phyloP scores from a whole-genome alignment of 1,140 invertebrate species.

The Branchinecta lindahli region DNA sequence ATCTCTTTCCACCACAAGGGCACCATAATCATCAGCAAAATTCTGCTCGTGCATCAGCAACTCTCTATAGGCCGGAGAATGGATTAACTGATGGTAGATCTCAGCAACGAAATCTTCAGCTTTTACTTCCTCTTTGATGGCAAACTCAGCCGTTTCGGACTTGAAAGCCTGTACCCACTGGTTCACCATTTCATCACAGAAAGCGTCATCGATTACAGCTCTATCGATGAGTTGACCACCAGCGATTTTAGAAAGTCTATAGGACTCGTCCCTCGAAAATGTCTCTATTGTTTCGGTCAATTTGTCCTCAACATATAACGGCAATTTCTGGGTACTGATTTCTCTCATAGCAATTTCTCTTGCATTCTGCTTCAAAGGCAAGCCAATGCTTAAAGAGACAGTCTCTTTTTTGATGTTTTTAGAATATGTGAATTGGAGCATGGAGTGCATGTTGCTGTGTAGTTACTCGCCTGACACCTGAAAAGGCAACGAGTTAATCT shows the following conservation, averaged over 20 bases:
- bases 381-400: neutral
- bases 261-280: neutral
- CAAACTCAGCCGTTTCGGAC: constrained; percentile 27
- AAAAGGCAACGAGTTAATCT: too few relatives aligned
- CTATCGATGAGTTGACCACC: neutral
- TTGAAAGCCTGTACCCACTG: neutral
- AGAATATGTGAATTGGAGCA: too few relatives aligned
- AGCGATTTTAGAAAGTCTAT: neutral
- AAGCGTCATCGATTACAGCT: neutral
- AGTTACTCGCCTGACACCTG: too few relatives aligned
- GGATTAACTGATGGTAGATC: constrained; percentile 62
- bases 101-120: constrained; percentile 60
- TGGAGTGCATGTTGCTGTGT: too few relatives aligned
- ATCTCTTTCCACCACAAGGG: constrained; percentile 28
- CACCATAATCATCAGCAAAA: neutral
- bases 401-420: too few relatives aligned
- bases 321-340: neutral
- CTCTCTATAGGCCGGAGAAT: constrained; percentile 58
- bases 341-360: neutral
- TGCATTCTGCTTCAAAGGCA: neutral
- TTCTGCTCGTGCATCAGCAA: constrained; percentile 45
- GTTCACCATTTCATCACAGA: neutral
- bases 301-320: neutral
- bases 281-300: neutral
- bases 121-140: constrained; percentile 44